Percentiles rank a stretch among this genome's conserved stretches.
Conservation (phyloP, 2,113 vertebrate genomes). For the Thomomys bottae region DNA sequence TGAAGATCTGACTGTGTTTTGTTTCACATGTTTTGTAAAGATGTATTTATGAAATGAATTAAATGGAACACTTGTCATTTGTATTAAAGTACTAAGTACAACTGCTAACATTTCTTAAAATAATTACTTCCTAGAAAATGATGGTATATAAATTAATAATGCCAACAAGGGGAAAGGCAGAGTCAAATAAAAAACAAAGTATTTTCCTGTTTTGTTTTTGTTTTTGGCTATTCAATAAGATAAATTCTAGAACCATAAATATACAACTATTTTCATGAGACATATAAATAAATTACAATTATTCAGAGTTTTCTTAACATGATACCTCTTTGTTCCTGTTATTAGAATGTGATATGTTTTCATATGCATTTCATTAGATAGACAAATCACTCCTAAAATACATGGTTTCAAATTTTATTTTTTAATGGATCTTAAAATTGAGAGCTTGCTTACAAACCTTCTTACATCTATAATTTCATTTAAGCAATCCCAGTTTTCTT, state of each 20-base stretch:
- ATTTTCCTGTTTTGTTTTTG: neutral
- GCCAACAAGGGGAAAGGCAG: neutral
- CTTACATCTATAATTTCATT: constrained; percentile 15
- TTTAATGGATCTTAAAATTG: neutral
- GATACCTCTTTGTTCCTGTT: neutral
- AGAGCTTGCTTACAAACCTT: neutral
- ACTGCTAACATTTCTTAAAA: neutral
- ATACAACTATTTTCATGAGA: neutral
- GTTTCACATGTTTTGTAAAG: constrained; percentile 23
- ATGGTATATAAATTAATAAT: neutral
- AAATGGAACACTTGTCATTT: neutral
- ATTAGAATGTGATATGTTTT: neutral
- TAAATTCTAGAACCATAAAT: neutral
- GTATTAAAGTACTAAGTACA: neutral
- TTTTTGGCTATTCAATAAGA: neutral
- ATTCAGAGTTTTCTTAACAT: neutral
- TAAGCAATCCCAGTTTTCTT: neutral
- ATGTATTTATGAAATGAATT: constrained; percentile 3
- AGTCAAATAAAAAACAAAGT: neutral
- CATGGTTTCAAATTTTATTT: neutral
- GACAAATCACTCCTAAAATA: neutral
- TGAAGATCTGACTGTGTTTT: constrained; percentile 4
- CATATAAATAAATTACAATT: neutral
- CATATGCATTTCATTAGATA: neutral
- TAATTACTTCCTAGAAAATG: neutral